These are phyloP conservation scores for Scomber japonicus DNA, from an alignment of 2,113 vertebrate genomes.

Conservation along the genomic window DNA sequence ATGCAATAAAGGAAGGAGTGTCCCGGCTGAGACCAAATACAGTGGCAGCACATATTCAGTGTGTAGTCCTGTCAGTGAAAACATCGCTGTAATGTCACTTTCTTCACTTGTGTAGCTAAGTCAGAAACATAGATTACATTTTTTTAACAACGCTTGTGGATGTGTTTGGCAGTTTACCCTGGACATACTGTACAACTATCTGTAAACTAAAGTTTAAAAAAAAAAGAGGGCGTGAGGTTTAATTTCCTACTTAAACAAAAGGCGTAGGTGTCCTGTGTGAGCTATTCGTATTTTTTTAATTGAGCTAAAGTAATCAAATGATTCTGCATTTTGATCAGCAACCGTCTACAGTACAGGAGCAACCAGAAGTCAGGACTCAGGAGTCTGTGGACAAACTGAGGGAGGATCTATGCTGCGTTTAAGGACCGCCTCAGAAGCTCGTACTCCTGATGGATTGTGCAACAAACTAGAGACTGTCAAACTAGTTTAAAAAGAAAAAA, in stretches of 20 bases:
- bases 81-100: neutral
- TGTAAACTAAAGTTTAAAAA: neutral
- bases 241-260: neutral
- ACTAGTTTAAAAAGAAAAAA: too few relatives aligned
- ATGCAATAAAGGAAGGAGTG: slow-evolving; percentile 64
- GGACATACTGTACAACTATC: too few relatives aligned
- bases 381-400: neutral
- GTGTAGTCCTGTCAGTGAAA: neutral
- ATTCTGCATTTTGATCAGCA: neutral
- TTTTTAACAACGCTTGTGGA: neutral
- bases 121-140: neutral
- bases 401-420: slow-evolving; percentile 24
- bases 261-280: rapidly evolving
- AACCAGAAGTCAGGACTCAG: neutral
- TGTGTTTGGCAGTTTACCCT: neutral
- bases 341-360: neutral
- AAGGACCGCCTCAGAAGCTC: neutral
- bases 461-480: too few relatives aligned
- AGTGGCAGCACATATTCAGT: neutral
- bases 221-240: neutral
- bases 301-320: neutral
- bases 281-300: neutral
- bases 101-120: too few relatives aligned
- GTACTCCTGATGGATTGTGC: neutral
- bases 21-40: slow-evolving; percentile 12